Evolutionary conservation across 2,888 invertebrate species (phyloP).

Genomic region (Nematopogon swammerdamellus): DNA sequence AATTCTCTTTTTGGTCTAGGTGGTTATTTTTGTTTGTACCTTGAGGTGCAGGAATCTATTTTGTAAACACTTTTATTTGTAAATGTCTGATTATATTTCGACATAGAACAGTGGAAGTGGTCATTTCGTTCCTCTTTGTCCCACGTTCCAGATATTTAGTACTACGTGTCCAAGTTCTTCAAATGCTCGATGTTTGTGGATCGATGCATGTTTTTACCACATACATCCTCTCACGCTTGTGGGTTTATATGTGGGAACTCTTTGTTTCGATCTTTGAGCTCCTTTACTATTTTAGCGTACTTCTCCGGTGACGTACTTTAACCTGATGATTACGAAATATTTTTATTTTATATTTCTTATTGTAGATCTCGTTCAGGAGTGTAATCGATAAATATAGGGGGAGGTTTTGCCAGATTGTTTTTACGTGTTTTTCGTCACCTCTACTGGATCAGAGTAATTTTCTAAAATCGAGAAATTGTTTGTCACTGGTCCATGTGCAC

Average conservation of each 20-base stretch:
- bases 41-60: background rate
- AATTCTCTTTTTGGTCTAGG: too few relatives aligned
- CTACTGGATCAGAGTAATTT: background rate
- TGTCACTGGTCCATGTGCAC: background rate
- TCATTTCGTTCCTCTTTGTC: background rate
- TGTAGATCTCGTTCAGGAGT: background rate
- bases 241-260: background rate
- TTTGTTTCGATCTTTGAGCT: background rate
- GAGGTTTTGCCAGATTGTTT: background rate
- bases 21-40: constrained; percentile 7
- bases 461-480: background rate
- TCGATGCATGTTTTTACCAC: background rate
- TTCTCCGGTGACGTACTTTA: background rate
- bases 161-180: background rate
- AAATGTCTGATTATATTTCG: background rate
- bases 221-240: background rate
- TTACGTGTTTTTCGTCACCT: background rate
- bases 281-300: background rate
- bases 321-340: background rate
- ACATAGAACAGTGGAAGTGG: background rate
- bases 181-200: background rate
- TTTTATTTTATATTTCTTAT: background rate
- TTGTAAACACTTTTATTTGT: background rate
- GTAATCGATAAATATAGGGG: background rate
- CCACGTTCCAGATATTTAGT: background rate